phyloP scores from a whole-genome alignment of 2,113 vertebrate genomes.

The Phrynocephalus versicolor region DNA sequence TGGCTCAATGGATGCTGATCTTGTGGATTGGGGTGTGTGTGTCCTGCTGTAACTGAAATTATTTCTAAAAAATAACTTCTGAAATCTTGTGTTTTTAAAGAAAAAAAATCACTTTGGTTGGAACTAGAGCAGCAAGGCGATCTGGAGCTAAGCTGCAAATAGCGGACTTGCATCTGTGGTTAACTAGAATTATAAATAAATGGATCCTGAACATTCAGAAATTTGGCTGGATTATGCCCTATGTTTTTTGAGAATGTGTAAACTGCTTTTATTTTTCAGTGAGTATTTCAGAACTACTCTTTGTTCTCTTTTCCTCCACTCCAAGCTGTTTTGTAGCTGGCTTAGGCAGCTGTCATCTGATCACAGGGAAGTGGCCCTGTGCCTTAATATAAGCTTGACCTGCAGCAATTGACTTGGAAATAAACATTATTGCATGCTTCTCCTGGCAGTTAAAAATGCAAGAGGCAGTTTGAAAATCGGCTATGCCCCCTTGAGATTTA shows the following conservation, averaged over 20 bases:
- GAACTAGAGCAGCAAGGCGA: background rate
- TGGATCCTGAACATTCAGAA: background rate
- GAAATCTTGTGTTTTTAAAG: background rate
- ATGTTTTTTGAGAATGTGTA: background rate
- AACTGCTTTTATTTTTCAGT: background rate
- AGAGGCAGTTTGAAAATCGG: background rate
- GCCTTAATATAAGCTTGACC: background rate
- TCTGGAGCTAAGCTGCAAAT: background rate
- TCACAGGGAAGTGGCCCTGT: background rate
- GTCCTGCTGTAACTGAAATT: too few species aligned
- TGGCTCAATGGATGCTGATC: too few species aligned
- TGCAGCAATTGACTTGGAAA: background rate
- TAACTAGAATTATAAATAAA: background rate
- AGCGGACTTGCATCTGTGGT: too few species aligned
- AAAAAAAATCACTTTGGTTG: background rate
- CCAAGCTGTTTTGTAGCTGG: background rate
- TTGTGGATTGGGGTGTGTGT: too few species aligned
- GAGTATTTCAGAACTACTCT: background rate
- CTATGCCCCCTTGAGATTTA: background rate
- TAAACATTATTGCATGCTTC: background rate
- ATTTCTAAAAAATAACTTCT: too few species aligned
- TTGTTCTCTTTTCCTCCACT: background rate
- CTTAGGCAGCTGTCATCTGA: background rate
- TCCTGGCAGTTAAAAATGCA: background rate
- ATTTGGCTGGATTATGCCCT: background rate